Evolutionary conservation across 2,797 vertebrate genomes (phyloP), one percentile per base, ranked within the genome.

Genomic region (Siniperca obscura): DNA sequence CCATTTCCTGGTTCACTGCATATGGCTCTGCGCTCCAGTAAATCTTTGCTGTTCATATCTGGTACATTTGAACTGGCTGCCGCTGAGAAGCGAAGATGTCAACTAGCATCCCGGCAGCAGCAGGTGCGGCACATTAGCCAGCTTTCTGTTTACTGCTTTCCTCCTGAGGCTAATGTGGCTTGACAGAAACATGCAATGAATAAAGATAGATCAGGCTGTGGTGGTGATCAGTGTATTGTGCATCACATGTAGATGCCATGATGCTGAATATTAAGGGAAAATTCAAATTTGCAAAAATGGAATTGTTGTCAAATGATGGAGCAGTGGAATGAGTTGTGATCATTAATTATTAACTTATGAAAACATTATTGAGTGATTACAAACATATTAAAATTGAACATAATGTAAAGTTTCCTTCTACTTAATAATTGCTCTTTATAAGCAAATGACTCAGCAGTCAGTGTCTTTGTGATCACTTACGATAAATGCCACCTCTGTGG

Each of bases 1-100:
- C 90, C 90, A 93, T 95, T 95, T 95, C 91, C 82, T 92, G 93
- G 93, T 93, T 95, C 93, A 93, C 67, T 90, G 93, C 60, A 73
- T 83, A 60, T 40, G 21, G 55, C 86, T 85, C 75, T 17, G 59
- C 60, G 76, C 89, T 91, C 80, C 89, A 83, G 72, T 91, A 86
- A 89, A 91, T 88, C 87, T 83, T 68, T 82, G 80, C 90, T 80
- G 82, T 91, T 94, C 90, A 90, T 91, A 91, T 89, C 83, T 70
- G 83, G 79, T 86, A 84, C 87, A 85, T 93, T 92, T 92, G 75
- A 90, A 86, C 78, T 25, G 84, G 86, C 84, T 84, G 86, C 82
- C 3, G 65, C 87, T 55, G 84, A 88, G 85, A 86, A 69, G 87
- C 74, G 36, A 76, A 87, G 81, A 88, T 90, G 92, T 92, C 88